These are phyloP conservation scores for Calycopis cecrops DNA, from an alignment of 1,140 invertebrate genomes.

Conservation along the genomic window DNA sequence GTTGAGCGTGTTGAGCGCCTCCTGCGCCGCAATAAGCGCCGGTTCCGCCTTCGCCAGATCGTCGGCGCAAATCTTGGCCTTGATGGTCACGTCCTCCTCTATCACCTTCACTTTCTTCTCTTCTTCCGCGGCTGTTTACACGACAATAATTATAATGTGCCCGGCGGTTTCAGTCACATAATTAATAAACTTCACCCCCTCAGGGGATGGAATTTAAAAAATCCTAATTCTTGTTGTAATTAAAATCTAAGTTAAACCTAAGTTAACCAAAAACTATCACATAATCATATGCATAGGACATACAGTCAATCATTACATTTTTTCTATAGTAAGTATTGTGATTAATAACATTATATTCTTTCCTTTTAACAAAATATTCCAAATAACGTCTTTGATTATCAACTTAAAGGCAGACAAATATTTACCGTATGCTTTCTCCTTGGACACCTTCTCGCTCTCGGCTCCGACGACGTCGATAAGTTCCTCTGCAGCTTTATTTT, in stretches of 20 bases:
- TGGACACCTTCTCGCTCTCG: slow-evolving; percentile 92
- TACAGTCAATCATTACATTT: too few species aligned
- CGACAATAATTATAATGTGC: neutral
- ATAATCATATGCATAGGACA: too few species aligned
- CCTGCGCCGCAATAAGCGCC: slow-evolving; percentile 90
- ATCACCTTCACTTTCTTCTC: slow-evolving; percentile 93
- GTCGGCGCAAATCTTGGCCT: slow-evolving; percentile 90
- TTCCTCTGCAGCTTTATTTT: slow-evolving; percentile 92
- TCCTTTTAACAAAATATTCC: too few species aligned
- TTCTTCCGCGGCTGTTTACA: slow-evolving; percentile 81
- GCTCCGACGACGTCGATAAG: slow-evolving; percentile 92
- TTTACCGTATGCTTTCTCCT: slow-evolving; percentile 87
- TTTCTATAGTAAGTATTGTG: too few species aligned
- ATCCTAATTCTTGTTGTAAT: too few species aligned
- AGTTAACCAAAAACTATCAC: too few species aligned
- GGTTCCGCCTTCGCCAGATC: slow-evolving; percentile 95
- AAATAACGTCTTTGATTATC: too few species aligned
- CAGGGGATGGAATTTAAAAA: too few species aligned
- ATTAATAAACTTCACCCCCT: too few species aligned
- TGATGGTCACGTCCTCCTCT: slow-evolving; percentile 89
- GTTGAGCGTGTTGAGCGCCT: slow-evolving; percentile 94
- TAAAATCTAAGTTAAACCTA: too few species aligned
- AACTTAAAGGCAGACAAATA: slow-evolving; percentile 9
- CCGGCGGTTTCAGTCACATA: slow-evolving; percentile 9
- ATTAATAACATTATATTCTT: too few species aligned